A percentile compares a stretch with the other conserved stretches of the same genome.
These are phyloP conservation scores for Phrixothrix hirtus DNA, from an alignment of 2,888 invertebrate species.

Conservation along the genomic window DNA sequence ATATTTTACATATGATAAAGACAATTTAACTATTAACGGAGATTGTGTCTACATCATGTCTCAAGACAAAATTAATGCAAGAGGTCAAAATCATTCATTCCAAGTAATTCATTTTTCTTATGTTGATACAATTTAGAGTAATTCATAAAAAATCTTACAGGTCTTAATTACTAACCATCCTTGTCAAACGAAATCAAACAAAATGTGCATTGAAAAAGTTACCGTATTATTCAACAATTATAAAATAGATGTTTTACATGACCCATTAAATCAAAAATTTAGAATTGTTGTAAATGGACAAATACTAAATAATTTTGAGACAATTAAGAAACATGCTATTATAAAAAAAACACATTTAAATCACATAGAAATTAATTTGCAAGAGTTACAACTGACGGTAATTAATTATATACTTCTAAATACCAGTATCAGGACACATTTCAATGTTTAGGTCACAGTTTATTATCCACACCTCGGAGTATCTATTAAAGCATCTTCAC, in stretches of 20 bases:
- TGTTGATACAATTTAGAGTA: too few species aligned
- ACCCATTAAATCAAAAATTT: conserved; percentile 41
- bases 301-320: too few species aligned
- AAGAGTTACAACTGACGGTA: conserved; percentile 65
- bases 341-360: too few species aligned
- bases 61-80: conserved; percentile 59
- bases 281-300: conserved; percentile 58
- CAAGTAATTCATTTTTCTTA: too few species aligned
- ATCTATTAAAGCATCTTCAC: conserved; percentile 70
- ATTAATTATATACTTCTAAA: not conserved
- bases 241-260: conserved; percentile 52
- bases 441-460: conserved; percentile 41
- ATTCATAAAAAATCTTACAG: conserved; percentile 49
- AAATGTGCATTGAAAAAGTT: conserved; percentile 69
- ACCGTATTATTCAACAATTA: conserved; percentile 70
- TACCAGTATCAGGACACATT: too few species aligned
- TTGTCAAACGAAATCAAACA: conserved; percentile 62
- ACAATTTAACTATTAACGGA: conserved; percentile 77
- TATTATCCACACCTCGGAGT: conserved; percentile 58
- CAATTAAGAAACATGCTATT: too few species aligned
- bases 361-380: conserved; percentile 65
- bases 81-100: conserved; percentile 59
- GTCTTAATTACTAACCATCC: conserved; percentile 73
- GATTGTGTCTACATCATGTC: conserved; percentile 85
- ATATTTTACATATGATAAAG: conserved; percentile 81